phyloP scores from a whole-genome alignment of 2,888 invertebrate genomes.

The Tenthredo amoena region DNA sequence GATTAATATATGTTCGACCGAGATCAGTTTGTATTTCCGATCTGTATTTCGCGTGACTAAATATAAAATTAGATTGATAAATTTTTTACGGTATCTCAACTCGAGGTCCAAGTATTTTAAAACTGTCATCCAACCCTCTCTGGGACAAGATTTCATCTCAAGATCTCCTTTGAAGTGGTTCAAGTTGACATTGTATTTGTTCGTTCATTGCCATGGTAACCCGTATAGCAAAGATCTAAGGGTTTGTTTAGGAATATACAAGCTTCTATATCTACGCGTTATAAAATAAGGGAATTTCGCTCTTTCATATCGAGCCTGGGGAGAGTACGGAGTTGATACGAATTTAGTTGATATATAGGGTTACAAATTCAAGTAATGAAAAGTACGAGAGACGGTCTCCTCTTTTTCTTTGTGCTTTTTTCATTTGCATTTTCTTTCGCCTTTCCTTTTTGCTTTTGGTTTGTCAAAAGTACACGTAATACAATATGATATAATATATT shows the following conservation, averaged over 20 bases:
- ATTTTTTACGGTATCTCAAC: background rate
- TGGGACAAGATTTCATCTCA: background rate
- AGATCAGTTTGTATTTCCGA: background rate
- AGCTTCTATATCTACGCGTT: background rate
- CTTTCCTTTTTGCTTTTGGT: background rate
- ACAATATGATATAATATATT: background rate
- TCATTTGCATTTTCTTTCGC: background rate
- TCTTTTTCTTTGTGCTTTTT: background rate
- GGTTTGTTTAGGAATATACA: background rate
- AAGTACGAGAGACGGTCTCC: background rate
- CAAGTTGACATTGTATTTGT: background rate
- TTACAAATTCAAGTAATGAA: constrained; percentile 27
- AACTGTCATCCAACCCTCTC: background rate
- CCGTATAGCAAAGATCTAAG: background rate
- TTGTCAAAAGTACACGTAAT: background rate
- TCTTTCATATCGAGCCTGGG: background rate
- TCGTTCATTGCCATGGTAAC: constrained; percentile 26
- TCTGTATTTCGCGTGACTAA: background rate
- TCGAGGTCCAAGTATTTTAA: background rate
- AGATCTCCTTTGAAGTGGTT: constrained; percentile 29
- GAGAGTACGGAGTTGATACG: background rate
- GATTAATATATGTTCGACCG: background rate
- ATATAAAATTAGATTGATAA: background rate
- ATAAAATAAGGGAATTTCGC: background rate
- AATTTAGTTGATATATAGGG: background rate